Conservation (phyloP, 2,888 invertebrate species). For the Leptinotarsa haldemani region DNA sequence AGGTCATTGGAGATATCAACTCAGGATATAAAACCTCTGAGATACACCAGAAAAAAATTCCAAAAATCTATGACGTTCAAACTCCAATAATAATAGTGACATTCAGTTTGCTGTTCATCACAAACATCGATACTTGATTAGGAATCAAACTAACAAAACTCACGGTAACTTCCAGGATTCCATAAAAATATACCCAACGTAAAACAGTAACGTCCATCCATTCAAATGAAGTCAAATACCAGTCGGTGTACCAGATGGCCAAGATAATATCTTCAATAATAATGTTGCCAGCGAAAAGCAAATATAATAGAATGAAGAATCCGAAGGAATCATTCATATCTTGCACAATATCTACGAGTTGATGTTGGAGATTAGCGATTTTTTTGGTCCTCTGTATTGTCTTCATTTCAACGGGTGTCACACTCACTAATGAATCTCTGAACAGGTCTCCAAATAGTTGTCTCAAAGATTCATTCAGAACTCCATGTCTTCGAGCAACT, state of each 20-base stretch:
- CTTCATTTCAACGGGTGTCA: neutral
- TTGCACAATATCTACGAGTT: neutral
- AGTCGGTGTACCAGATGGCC: neutral
- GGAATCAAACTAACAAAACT: neutral
- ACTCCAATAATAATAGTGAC: no score
- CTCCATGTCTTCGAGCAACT: neutral
- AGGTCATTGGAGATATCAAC: no score
- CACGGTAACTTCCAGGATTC: neutral
- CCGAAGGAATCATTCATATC: neutral
- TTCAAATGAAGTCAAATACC: neutral
- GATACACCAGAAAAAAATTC: no score
- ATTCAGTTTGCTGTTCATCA: no score
- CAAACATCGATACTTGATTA: no score
- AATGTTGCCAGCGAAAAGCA: neutral
- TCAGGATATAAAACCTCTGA: no score
- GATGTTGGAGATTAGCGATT: neutral
- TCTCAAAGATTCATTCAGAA: neutral
- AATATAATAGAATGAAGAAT: neutral
- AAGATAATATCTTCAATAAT: neutral
- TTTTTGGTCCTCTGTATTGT: neutral
- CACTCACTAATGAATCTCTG: neutral
- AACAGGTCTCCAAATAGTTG: neutral
- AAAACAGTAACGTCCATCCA: neutral
- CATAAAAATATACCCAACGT: neutral
- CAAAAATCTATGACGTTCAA: no score